Evolutionary conservation across 2,797 vertebrate species (phyloP).

Genomic region (Poecilia wingei): DNA sequence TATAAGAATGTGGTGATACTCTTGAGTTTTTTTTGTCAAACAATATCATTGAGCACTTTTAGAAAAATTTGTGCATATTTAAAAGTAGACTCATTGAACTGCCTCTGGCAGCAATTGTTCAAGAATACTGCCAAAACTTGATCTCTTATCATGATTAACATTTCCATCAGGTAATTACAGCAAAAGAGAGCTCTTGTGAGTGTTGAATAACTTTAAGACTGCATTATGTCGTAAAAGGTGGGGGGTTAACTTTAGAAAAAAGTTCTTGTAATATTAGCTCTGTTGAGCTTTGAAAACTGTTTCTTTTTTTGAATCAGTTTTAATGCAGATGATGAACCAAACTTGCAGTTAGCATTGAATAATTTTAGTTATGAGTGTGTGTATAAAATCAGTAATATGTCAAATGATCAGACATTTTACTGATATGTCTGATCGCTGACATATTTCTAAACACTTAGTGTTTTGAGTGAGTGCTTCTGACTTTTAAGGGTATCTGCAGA

Average conservation of each 20-base stretch:
- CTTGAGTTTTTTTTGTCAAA: neutral
- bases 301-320: neutral
- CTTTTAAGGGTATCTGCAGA: neutral
- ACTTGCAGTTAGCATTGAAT: neutral
- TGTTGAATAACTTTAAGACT: neutral
- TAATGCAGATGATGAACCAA: neutral
- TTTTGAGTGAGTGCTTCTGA: neutral
- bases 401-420: neutral
- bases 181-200: neutral
- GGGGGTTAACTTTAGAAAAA: neutral
- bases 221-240: neutral
- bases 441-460: neutral
- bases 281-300: neutral
- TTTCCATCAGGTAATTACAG: neutral
- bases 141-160: neutral
- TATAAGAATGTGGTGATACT: neutral
- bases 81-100: neutral
- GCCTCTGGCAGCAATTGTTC: neutral
- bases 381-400: neutral
- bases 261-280: neutral
- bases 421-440: neutral
- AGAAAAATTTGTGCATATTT: neutral
- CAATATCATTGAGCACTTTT: neutral
- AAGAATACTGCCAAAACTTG: neutral
- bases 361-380: neutral